These are phyloP conservation scores for Microtus montanus DNA, from an alignment of 2,113 vertebrate species.

Conservation along the genomic window DNA sequence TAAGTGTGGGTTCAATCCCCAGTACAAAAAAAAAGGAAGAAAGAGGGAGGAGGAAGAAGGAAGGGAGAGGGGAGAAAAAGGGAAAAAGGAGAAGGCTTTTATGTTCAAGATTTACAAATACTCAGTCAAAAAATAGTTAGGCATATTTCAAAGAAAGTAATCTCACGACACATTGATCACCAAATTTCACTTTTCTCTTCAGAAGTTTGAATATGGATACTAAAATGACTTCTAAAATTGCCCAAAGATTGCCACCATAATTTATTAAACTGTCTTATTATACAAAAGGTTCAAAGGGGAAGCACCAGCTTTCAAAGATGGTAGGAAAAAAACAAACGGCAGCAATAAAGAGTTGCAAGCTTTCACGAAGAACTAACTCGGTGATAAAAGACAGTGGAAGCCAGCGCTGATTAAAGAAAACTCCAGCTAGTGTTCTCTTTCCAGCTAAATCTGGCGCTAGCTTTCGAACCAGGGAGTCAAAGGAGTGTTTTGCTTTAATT, in stretches of 20 bases:
- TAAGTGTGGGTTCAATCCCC: background rate
- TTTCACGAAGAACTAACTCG: slow-evolving; percentile 48
- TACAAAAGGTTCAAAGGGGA: background rate
- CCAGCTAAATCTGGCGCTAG: slow-evolving; percentile 6
- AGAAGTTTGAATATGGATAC: slow-evolving; percentile 39
- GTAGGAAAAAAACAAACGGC: background rate
- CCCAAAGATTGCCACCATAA: slow-evolving; percentile 22
- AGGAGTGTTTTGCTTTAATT: slow-evolving; percentile 56
- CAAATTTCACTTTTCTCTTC: slow-evolving; percentile 42
- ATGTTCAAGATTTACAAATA: slow-evolving; percentile 18
- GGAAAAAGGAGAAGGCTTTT: background rate
- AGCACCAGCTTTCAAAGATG: background rate
- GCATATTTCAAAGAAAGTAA: slow-evolving; percentile 29
- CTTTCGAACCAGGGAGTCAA: slow-evolving; percentile 51
- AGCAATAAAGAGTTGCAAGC: slow-evolving; percentile 17
- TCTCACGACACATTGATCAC: background rate
- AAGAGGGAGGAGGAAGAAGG: too few relatives aligned
- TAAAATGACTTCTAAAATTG: slow-evolving; percentile 51
- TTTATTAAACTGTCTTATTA: slow-evolving; percentile 38
- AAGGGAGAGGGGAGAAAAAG: background rate
- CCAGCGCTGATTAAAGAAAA: slow-evolving; percentile 29
- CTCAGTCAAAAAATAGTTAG: background rate
- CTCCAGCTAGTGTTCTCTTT: background rate
- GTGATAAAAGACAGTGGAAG: slow-evolving; percentile 33
- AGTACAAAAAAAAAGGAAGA: background rate